Conservation (phyloP, 2,888 invertebrate genomes). For the Drosophila differens region DNA sequence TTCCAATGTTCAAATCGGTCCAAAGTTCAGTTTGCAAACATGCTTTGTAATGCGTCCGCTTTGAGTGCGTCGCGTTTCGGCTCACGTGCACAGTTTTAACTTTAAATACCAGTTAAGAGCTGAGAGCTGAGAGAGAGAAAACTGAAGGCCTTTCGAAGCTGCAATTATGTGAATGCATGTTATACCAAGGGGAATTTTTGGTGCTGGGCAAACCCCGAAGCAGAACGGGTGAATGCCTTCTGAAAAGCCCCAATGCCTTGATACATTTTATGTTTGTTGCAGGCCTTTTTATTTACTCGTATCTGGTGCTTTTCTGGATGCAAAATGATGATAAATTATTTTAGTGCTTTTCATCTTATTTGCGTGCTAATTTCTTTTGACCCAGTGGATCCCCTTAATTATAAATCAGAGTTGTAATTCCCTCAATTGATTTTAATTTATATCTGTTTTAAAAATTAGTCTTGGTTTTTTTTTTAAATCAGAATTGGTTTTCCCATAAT, state of each 20-base stretch:
- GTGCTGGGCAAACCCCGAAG: conserved; percentile 44
- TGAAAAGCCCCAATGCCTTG: conserved; percentile 48
- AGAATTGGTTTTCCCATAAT: not conserved
- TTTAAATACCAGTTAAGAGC: conserved; percentile 29
- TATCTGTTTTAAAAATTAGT: not conserved
- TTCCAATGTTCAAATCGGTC: conserved; percentile 46
- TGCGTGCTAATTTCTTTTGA: not conserved
- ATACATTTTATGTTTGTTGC: conserved; percentile 1
- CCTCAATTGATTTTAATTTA: not conserved
- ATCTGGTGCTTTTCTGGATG: conserved; percentile 27
- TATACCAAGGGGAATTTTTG: conserved; percentile 43
- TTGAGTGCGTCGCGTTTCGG: conserved; percentile 30
- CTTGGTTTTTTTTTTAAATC: not conserved
- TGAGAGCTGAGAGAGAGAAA: not conserved
- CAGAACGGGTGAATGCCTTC: conserved; percentile 31
- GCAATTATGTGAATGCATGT: conserved; percentile 46
- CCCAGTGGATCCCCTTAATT: not conserved
- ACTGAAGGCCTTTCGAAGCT: conserved; percentile 18
- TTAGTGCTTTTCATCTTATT: conserved; percentile 11
- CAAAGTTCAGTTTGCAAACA: conserved; percentile 60
- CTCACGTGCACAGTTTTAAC: conserved; percentile 60
- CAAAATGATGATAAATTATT: conserved; percentile 12
- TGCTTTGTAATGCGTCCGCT: conserved; percentile 37
- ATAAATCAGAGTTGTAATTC: not conserved
- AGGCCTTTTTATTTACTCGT: not conserved